Percentiles rank a stretch among this genome's conserved stretches.
Evolutionary conservation across 2,797 vertebrate species (phyloP).

Genomic region (Mus spretus): DNA sequence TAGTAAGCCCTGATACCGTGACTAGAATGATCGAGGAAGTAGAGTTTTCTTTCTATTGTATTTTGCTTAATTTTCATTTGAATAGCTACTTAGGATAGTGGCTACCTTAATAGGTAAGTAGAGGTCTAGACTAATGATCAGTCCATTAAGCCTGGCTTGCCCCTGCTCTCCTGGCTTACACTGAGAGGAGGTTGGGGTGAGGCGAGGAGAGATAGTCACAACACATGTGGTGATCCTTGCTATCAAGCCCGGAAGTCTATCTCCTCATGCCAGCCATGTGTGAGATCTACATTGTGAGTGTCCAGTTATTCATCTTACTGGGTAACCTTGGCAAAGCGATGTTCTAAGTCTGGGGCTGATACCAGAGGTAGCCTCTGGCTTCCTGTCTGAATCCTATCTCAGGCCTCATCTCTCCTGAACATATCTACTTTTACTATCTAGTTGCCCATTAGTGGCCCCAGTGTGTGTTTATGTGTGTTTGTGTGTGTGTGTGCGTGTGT

Average conservation of each 20-base stretch:
- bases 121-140: neutral
- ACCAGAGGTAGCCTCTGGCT: neutral
- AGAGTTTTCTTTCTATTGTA: neutral
- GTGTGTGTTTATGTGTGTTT: rapidly evolving
- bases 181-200: neutral
- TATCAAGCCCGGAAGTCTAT: neutral
- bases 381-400: neutral
- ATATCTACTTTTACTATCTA: rapidly evolving
- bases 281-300: neutral
- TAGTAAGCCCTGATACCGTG: neutral
- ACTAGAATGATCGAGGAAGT: neutral
- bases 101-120: neutral
- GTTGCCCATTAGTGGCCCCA: neutral
- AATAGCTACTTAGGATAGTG: neutral
- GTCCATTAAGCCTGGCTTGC: neutral
- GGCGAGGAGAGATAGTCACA: neutral
- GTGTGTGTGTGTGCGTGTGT: neutral
- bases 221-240: neutral
- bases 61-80: slow-evolving; percentile 5
- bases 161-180: neutral
- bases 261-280: rapidly evolving
- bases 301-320: neutral
- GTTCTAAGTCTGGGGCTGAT: neutral
- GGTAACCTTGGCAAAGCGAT: neutral
- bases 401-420: neutral